Base-by-base conservation (phyloP, 2,888 invertebrate species). In the Ryuthela nishihirai region DNA sequence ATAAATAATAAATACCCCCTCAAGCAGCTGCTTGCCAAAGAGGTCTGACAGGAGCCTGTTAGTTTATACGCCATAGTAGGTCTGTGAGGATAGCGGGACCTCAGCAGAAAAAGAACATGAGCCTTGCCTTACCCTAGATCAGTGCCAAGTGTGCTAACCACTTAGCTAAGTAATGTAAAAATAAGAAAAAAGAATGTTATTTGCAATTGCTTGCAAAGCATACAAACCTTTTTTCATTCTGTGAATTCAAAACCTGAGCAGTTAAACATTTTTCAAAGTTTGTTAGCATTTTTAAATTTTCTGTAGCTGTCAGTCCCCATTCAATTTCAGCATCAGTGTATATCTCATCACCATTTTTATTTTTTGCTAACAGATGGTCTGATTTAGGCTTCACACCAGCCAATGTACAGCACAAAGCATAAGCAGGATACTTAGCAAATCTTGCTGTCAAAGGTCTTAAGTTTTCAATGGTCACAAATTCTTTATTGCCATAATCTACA, bases 401-500 rank as follows among this genome's bases (percentile, higher is more conserved):
- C 34, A 59, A 23, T 9, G 47, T 48, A 39, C 47, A 59, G 12
- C 38, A 39, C 4, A 59, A 34, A 18, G 53, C 29, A 53, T 43
- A 53, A 9, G 35, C 23, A 17, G 59, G 59, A 35, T 47, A 20
- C 12, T 43, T 24, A 3, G 39, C 32, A 48, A 59, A 59, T 18
- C 53, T 21, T 4, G 32, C 46, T 2, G 39, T 43, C 3, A 59
- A 39, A 20, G 48, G 40, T 15, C 39, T 18, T 25, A 59, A 44
- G 18, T 48, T 26, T 7, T 10, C 12, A 24, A 12, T 34, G 17
- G 32, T 47, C 9, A 53, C 15, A 7, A 18, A 26, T 15, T 49
- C 43, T 40, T 32, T 48, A 42, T 59, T 53, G 0, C 59, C 59
- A 53, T 59, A 59, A 40, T 59, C 59, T 4, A 59, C 40, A 39